Percentiles rank a stretch among this genome's conserved stretches.
These are phyloP conservation scores for Zygothrica quintamaculata DNA, from an alignment of 2,888 invertebrate genomes.

Conservation along the genomic window DNA sequence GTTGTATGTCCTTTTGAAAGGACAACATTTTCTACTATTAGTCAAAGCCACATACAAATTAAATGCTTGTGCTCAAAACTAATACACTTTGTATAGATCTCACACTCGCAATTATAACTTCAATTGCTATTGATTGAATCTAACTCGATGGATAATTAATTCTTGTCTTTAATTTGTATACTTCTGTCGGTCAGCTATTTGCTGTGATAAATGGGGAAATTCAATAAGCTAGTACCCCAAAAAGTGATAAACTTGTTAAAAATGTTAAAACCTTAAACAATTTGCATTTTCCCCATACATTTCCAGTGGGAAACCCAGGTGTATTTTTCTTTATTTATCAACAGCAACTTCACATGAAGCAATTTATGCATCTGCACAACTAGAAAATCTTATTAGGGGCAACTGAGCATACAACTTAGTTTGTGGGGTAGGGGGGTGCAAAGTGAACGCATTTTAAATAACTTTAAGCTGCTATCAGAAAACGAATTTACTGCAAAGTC, in stretches of 20 bases:
- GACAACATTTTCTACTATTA: too few species aligned
- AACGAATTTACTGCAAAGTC: slow-evolving; percentile 38
- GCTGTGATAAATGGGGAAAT: too few species aligned
- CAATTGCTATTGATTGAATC: too few species aligned
- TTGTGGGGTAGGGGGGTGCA: slow-evolving; percentile 2
- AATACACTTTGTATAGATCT: too few species aligned
- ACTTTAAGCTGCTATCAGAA: slow-evolving; percentile 53
- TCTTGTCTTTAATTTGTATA: not conserved
- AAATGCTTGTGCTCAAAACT: too few species aligned
- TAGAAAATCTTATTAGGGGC: slow-evolving; percentile 51
- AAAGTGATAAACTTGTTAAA: too few species aligned
- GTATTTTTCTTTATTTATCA: not conserved
- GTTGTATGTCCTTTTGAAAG: not conserved
- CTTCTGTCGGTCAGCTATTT: not conserved
- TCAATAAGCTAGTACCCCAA: too few species aligned
- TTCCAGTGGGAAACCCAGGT: not conserved
- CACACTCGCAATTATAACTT: too few species aligned
- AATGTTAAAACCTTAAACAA: too few species aligned
- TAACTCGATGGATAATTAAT: too few species aligned
- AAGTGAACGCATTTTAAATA: slow-evolving; percentile 38
- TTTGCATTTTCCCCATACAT: too few species aligned
- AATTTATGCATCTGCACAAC: slow-evolving; percentile 4
- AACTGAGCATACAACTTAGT: slow-evolving; percentile 42
- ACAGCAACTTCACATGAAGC: slow-evolving; percentile 14
- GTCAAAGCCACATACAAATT: too few species aligned